Conservation (phyloP, 2,888 invertebrate genomes). For the Netelia fuscicornis region DNA sequence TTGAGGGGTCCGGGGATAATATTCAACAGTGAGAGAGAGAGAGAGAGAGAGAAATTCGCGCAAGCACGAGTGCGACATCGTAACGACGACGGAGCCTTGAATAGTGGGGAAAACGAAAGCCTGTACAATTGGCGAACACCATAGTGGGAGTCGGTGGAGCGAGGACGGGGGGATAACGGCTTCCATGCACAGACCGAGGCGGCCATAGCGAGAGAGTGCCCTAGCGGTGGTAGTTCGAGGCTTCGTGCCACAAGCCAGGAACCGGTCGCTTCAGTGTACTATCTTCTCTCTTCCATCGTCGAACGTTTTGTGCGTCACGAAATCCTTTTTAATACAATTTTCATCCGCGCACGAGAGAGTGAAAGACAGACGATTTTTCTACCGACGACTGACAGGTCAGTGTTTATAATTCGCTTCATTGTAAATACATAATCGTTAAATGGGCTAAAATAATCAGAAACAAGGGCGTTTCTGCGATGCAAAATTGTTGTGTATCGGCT, state of each 20-base stretch:
- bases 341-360: constrained; percentile 26
- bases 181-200: constrained; percentile 1
- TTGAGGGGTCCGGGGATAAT: constrained; percentile 20
- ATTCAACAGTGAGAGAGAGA: neutral
- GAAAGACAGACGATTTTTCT: constrained; percentile 29
- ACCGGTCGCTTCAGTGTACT: constrained; percentile 75
- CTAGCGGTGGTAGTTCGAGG: constrained; percentile 32
- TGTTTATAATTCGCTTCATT: constrained; percentile 56
- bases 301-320: constrained; percentile 70
- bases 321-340: constrained; percentile 3
- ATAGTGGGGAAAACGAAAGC: constrained; percentile 26
- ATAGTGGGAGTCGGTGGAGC: constrained; percentile 1
- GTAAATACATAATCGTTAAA: neutral
- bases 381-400: constrained; percentile 78
- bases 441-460: neutral
- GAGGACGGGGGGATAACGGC: constrained; percentile 29
- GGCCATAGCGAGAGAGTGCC: constrained; percentile 26
- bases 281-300: constrained; percentile 73
- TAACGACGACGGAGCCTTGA: constrained; percentile 1
- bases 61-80: constrained; percentile 8
- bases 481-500: constrained; percentile 20
- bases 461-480: constrained; percentile 44
- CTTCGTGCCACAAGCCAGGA: constrained; percentile 72
- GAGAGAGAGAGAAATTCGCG: constrained; percentile 19
- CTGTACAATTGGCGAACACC: constrained; percentile 52